Conservation (phyloP, 1,140 invertebrate species). For the Cylas formicarius region DNA sequence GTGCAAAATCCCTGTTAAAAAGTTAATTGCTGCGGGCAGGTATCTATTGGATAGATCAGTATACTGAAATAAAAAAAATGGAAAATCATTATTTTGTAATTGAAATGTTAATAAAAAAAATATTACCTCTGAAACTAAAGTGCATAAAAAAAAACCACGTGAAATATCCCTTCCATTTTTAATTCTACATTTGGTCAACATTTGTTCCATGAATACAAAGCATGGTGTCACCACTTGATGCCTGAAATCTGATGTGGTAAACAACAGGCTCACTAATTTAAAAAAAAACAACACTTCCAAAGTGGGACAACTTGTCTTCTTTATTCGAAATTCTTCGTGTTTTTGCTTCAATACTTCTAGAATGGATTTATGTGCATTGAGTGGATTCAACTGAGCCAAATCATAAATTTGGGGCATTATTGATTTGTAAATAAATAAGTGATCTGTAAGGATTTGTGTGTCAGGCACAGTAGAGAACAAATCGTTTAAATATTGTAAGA, state of each 20-base stretch:
- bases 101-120: constrained; percentile 7
- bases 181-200: constrained; percentile 58
- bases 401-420: constrained; percentile 66
- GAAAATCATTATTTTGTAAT: constrained; percentile 6
- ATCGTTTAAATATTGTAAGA: constrained; percentile 71
- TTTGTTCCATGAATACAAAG: constrained; percentile 74
- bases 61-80: constrained; percentile 52
- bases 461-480: constrained; percentile 45
- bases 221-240: constrained; percentile 81
- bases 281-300: constrained; percentile 73
- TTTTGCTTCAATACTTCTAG: constrained; percentile 68
- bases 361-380: constrained; percentile 56
- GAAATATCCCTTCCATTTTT: constrained; percentile 59
- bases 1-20: constrained; percentile 61
- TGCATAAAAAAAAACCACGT: constrained; percentile 69
- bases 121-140: constrained; percentile 64
- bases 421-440: constrained; percentile 55
- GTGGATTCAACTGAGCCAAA: constrained; percentile 61
- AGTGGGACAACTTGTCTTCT: constrained; percentile 55
- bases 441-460: constrained; percentile 43
- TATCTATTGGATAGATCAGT: constrained; percentile 73
- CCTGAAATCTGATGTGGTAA: constrained; percentile 80
- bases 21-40: constrained; percentile 70
- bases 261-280: constrained; percentile 68
- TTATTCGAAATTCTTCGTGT: constrained; percentile 56